Evolutionary conservation across 2,113 vertebrate genomes (phyloP).

Genomic region (Etheostoma cragini): DNA sequence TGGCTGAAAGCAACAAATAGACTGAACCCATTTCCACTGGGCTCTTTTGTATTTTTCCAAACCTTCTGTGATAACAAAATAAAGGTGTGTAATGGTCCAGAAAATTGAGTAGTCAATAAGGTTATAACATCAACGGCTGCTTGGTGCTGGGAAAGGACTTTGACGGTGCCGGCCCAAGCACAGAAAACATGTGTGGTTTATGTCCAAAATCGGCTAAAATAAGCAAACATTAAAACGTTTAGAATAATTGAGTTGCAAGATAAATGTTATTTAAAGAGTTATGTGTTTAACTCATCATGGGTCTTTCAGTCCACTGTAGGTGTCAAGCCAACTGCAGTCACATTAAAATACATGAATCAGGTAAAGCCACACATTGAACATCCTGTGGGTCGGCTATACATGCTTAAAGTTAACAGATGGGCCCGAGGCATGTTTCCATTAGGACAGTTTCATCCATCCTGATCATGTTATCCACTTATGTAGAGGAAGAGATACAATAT

Average conservation of each 20-base stretch:
- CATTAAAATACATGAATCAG: neutral
- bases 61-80: neutral
- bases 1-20: neutral
- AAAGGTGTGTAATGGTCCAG: neutral
- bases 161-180: neutral
- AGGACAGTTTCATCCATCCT: conserved; percentile 26
- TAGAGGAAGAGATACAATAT: conserved; percentile 61
- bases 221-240: neutral
- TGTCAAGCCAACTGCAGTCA: neutral
- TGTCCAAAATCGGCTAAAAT: neutral
- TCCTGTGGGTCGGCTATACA: conserved; percentile 18
- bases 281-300: neutral
- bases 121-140: neutral
- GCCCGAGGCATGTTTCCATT: conserved; percentile 45
- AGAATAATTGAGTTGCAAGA: neutral
- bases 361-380: neutral
- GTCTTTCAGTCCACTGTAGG: neutral
- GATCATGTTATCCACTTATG: conserved; percentile 56
- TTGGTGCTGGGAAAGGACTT: conserved; percentile 3
- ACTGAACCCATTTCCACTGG: neutral
- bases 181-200: neutral
- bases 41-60: neutral
- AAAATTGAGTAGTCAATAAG: neutral
- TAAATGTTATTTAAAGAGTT: neutral
- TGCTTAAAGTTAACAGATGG: conserved; percentile 30